Percentiles rank a stretch among this genome's conserved stretches.
phyloP scores from a whole-genome alignment of 2,797 vertebrate genomes.

The Gambelia wislizenii region DNA sequence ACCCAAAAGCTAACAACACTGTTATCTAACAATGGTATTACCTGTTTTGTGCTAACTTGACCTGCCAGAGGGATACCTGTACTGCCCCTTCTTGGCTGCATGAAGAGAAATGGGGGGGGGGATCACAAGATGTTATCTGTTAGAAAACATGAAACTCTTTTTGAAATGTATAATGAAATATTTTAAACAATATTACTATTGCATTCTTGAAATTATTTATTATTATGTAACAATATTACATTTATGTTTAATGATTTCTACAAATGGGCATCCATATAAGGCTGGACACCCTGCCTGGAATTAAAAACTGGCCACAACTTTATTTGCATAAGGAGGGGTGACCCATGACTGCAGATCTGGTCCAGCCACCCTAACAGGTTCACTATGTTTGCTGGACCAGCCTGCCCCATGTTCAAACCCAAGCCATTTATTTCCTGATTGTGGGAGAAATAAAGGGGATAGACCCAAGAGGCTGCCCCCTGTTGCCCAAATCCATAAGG shows the following conservation, averaged over 20 bases:
- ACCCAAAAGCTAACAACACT: not conserved
- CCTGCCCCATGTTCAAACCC: no score
- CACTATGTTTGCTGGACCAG: no score
- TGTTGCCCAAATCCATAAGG: no score
- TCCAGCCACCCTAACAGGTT: no score
- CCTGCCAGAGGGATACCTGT: constrained; percentile 77
- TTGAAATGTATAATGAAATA: constrained; percentile 3
- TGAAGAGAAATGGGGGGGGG: constrained; percentile 29
- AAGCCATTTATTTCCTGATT: no score
- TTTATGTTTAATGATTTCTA: not conserved
- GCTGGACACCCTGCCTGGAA: no score
- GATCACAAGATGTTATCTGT: not conserved
- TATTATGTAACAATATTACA: not conserved
- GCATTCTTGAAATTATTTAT: not conserved
- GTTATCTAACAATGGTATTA: constrained; percentile 64
- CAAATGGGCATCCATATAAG: no score
- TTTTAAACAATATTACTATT: not conserved
- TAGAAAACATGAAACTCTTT: not conserved
- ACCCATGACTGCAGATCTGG: no score
- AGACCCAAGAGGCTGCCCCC: no score
- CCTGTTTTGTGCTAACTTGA: constrained; percentile 82
- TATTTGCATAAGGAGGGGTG: no score
- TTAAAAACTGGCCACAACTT: no score
- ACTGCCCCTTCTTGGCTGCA: constrained; percentile 43
- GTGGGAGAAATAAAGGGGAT: no score